Conservation (phyloP, 2,888 invertebrate species). For the Dolichopus griseipennis region DNA sequence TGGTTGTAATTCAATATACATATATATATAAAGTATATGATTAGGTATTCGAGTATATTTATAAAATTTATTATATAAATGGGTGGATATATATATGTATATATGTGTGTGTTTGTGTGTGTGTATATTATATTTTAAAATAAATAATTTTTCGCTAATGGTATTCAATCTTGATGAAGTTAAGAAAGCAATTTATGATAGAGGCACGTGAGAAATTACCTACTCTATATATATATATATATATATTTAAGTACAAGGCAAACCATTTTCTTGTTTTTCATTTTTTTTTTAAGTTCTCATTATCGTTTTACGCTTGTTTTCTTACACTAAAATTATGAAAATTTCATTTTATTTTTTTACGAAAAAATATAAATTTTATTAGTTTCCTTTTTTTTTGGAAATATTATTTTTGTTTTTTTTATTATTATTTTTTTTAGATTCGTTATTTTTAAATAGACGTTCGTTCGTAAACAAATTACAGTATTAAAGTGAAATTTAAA, state of each 20-base stretch:
- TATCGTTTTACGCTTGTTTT: background rate
- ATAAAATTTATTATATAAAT: no score
- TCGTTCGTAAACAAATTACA: no score
- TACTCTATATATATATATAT: background rate
- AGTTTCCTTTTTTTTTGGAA: background rate
- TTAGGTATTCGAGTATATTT: no score
- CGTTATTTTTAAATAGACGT: no score
- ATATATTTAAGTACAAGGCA: background rate
- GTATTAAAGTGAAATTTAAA: background rate
- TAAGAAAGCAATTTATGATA: background rate
- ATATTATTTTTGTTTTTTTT: background rate
- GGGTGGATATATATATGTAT: no score
- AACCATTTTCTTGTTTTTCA: background rate
- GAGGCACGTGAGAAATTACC: constrained; percentile 6
- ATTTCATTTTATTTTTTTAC: background rate
- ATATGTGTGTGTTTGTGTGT: background rate
- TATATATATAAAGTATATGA: no score
- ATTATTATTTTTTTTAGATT: no score
- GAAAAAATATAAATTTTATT: background rate
- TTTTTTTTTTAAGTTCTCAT: no score
- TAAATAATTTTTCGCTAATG: background rate
- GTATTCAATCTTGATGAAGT: constrained; percentile 6
- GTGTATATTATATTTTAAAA: background rate
- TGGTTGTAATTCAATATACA: background rate
- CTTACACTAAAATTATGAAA: background rate